Evolutionary conservation across 1,140 invertebrate genomes (phyloP).

Genomic region (Varroa destructor): DNA sequence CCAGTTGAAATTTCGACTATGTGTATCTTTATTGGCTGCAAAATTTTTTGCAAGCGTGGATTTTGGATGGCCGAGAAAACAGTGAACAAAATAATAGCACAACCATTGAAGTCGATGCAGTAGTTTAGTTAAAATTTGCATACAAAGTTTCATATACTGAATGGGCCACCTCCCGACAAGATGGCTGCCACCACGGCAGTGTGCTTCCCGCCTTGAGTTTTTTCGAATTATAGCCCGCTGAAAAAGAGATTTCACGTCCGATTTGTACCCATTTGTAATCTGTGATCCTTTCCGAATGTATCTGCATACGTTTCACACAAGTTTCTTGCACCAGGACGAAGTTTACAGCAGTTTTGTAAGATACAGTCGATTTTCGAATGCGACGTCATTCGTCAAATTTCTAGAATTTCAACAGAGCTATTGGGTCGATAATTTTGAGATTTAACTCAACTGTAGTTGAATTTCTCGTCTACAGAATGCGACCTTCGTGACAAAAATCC

Average conservation of each 20-base stretch:
- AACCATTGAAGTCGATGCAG: neutral
- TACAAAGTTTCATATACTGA: neutral
- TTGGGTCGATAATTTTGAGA: neutral
- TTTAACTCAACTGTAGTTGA: neutral
- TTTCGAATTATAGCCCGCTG: neutral
- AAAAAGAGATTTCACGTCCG: no score
- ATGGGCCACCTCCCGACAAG: constrained; percentile 2
- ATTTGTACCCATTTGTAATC: no score
- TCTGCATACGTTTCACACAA: no score
- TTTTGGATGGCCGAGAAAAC: neutral
- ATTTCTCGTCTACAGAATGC: constrained; percentile 7
- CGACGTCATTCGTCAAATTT: constrained; percentile 24
- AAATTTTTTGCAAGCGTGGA: neutral
- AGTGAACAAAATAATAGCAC: neutral
- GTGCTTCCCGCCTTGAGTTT: constrained; percentile 17
- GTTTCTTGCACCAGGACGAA: neutral
- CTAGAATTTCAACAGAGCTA: constrained; percentile 26
- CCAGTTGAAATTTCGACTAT: constrained; percentile 6
- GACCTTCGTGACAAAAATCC: neutral
- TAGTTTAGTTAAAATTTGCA: neutral
- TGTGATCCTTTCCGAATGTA: no score
- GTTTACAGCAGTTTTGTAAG: constrained; percentile 20
- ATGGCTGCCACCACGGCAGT: constrained; percentile 6
- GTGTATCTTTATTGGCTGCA: neutral
- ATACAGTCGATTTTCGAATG: constrained; percentile 11